Evolutionary conservation across 2,113 vertebrate genomes (phyloP).

Genomic region (Myiagra hebetior): DNA sequence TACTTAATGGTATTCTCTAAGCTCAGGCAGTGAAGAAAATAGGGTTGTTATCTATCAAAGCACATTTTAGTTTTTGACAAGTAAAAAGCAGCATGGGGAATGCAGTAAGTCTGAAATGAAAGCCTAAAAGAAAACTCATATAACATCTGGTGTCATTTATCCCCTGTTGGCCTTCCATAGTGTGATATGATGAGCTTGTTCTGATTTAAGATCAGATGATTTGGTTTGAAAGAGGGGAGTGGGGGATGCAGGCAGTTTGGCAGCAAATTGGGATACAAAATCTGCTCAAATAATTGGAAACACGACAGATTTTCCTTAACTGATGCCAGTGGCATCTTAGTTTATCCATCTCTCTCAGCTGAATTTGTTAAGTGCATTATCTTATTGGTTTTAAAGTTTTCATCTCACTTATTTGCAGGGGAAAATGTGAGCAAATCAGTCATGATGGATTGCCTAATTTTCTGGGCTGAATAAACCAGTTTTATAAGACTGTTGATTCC

Average conservation of each 20-base stretch:
- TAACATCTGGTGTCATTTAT: constrained; percentile 84
- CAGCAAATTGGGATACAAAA: constrained; percentile 76
- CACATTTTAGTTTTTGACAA: constrained; percentile 84
- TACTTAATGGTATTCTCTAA: constrained; percentile 80
- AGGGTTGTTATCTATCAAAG: constrained; percentile 85
- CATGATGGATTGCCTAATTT: constrained; percentile 99
- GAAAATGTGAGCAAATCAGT: constrained; percentile 91
- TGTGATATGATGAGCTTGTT: constrained; percentile 80
- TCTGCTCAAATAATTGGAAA: constrained; percentile 81
- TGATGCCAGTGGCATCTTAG: constrained; percentile 75
- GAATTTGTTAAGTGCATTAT: constrained; percentile 83
- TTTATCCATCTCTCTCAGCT: constrained; percentile 77
- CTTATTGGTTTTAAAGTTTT: constrained; percentile 85
- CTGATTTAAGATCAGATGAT: constrained; percentile 83
- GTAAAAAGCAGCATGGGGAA: constrained; percentile 81
- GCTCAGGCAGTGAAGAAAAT: constrained; percentile 79
- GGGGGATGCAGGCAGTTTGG: constrained; percentile 71
- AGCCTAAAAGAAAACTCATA: constrained; percentile 82
- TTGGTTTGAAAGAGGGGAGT: constrained; percentile 74
- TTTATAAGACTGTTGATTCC: constrained; percentile 97
- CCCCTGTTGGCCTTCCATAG: constrained; percentile 79
- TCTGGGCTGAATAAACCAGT: constrained; percentile 90
- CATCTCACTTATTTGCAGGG: constrained; percentile 78
- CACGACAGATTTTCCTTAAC: constrained; percentile 73
- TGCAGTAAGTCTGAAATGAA: constrained; percentile 79